Percentiles rank a stretch among this genome's conserved stretches.
phyloP scores from a whole-genome alignment of 2,888 invertebrate genomes.

The Poecilobothrus nobilitatus region DNA sequence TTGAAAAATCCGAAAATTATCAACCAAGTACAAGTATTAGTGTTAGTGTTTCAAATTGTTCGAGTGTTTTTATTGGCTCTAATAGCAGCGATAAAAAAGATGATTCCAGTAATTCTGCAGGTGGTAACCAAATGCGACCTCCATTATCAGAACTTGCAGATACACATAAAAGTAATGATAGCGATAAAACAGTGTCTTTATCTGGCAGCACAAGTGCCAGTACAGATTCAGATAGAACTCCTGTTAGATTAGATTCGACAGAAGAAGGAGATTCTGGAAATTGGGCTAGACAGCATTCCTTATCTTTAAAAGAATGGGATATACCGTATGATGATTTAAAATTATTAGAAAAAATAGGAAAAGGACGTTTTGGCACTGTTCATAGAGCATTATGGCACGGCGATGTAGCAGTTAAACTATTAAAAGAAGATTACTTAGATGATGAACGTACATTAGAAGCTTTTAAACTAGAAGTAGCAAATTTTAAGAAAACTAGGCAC shows the following conservation, averaged over 20 bases:
- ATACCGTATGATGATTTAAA: slow-evolving; percentile 93
- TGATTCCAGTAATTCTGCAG: slow-evolving; percentile 5
- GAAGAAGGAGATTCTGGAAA: slow-evolving; percentile 63
- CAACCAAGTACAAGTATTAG: slow-evolving; percentile 14
- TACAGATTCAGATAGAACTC: slow-evolving; percentile 75
- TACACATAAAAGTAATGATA: slow-evolving; percentile 54
- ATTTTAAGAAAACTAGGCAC: slow-evolving; percentile 94
- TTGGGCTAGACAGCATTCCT: slow-evolving; percentile 76
- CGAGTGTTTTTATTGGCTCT: slow-evolving; percentile 31
- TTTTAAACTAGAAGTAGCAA: slow-evolving; percentile 92
- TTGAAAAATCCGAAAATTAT: slow-evolving; percentile 21
- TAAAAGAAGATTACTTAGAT: slow-evolving; percentile 84
- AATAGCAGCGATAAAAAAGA: slow-evolving; percentile 27
- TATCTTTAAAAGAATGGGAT: slow-evolving; percentile 94
- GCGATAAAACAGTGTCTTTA: slow-evolving; percentile 62
- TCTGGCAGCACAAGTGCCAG: slow-evolving; percentile 60
- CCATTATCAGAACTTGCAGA: slow-evolving; percentile 45
- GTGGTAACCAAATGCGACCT: slow-evolving; percentile 25
- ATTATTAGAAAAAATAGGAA: slow-evolving; percentile 79
- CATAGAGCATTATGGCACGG: slow-evolving; percentile 96
- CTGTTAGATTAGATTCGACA: slow-evolving; percentile 66
- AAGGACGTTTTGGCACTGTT: slow-evolving; percentile 89
- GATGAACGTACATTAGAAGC: slow-evolving; percentile 85
- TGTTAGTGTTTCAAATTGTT: slow-evolving; percentile 18
- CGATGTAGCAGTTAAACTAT: slow-evolving; percentile 91